Evolutionary conservation across 2,113 vertebrate species (phyloP).

Genomic region (Erythrolamprus reginae): DNA sequence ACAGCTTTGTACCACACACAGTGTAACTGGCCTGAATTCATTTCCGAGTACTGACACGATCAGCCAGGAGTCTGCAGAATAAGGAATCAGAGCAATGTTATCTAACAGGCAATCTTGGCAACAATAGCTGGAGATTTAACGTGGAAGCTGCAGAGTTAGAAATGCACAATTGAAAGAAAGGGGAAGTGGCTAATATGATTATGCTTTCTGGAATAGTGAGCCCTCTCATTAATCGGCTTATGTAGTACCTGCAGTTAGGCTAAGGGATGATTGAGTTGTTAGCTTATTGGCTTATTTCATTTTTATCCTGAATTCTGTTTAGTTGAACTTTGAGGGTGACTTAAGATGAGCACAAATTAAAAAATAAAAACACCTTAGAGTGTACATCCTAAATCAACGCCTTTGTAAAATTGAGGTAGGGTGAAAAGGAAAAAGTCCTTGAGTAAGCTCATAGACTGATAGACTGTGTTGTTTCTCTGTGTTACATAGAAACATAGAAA

Average conservation of each 20-base stretch:
- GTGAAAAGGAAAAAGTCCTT: neutral
- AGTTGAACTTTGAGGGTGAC: neutral
- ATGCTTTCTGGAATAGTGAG: neutral
- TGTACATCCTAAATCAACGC: neutral
- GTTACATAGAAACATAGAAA: too few species aligned
- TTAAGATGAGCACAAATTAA: neutral
- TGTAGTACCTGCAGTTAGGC: neutral
- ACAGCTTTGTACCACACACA: constrained; percentile 52
- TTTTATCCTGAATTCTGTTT: neutral
- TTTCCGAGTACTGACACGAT: constrained; percentile 50
- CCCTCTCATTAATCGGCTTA: neutral
- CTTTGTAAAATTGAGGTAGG: neutral
- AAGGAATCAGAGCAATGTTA: constrained; percentile 19
- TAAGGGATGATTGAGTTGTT: neutral
- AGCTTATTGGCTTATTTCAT: neutral
- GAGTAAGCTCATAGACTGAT: too few species aligned
- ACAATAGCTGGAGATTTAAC: constrained; percentile 32
- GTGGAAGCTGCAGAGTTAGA: constrained; percentile 32
- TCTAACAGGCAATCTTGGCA: constrained; percentile 38
- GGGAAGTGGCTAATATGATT: constrained; percentile 27
- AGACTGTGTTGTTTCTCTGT: too few species aligned
- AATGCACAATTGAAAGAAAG: constrained; percentile 42
- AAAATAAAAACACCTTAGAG: neutral
- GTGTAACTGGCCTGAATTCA: constrained; percentile 61
- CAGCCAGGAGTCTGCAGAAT: constrained; percentile 41